Evolutionary conservation across 2,797 vertebrate species (phyloP).

Genomic region (Emydoidea blandingii): DNA sequence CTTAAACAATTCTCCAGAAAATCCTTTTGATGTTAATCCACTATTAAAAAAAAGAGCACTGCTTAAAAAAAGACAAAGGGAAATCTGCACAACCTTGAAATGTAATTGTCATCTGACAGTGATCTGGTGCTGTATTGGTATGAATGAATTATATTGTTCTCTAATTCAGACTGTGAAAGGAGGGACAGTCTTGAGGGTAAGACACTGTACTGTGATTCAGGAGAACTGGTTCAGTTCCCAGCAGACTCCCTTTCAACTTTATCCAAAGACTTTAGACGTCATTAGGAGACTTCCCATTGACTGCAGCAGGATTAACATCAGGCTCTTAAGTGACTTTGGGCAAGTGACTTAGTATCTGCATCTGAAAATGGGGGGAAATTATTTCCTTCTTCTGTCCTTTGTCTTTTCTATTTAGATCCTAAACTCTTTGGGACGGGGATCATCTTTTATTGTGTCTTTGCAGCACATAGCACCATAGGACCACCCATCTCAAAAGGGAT

Average conservation of each 20-base stretch:
- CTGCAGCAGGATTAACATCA: rapidly evolving
- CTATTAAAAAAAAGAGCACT: not conserved
- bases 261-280: not conserved
- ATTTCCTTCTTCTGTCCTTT: not conserved
- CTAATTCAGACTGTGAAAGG: not conserved
- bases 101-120: not conserved
- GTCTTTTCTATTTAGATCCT: not conserved
- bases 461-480: not conserved
- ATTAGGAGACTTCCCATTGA: constrained; percentile 21
- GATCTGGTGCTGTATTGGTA: not conserved
- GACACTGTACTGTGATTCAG: not conserved
- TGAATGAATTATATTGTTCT: not conserved
- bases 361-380: not conserved
- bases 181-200: not conserved
- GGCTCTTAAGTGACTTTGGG: not conserved
- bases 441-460: rapidly evolving
- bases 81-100: not conserved
- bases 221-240: not conserved
- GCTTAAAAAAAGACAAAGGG: not conserved
- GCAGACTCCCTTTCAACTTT: not conserved
- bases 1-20: constrained; percentile 21
- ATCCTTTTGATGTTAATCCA: constrained; percentile 23
- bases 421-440: not conserved
- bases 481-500: not conserved
- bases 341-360: not conserved